These are phyloP conservation scores for Heliconius erato DNA, from an alignment of 2,888 invertebrate genomes.

Conservation along the genomic window DNA sequence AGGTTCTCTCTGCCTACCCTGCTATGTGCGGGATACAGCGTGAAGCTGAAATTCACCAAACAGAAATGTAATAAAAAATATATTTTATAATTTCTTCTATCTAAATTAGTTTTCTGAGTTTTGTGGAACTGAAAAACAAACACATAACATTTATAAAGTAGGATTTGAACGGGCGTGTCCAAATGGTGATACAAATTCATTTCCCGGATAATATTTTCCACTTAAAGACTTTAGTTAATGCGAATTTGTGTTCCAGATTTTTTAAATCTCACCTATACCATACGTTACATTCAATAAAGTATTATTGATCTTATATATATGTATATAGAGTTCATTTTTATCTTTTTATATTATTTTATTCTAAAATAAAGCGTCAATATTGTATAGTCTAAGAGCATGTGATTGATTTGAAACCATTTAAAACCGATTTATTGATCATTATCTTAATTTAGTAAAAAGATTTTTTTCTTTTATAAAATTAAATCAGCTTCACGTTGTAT, in stretches of 20 bases:
- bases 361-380: background rate
- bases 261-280: conserved; percentile 44
- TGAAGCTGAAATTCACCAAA: no score
- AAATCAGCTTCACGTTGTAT: no score
- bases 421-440: background rate
- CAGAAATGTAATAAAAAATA: background rate
- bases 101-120: background rate
- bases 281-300: background rate
- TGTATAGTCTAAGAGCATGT: conserved; percentile 7
- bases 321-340: background rate
- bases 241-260: conserved; percentile 62
- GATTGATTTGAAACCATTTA: background rate
- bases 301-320: conserved; percentile 13
- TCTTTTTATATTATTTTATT: background rate
- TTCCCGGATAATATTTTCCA: conserved; percentile 76
- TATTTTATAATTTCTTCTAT: background rate
- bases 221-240: conserved; percentile 59
- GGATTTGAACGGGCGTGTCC: conserved; percentile 56
- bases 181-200: conserved; percentile 65
- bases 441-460: background rate
- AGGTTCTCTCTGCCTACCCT: no score
- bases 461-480: no score
- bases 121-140: conserved; percentile 8
- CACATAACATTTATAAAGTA: conserved; percentile 6
- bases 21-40: no score